A percentile compares a stretch with the other conserved stretches of the same genome.
phyloP scores from a whole-genome alignment of 1,140 invertebrate genomes.

The Leptopilina boulardi region DNA sequence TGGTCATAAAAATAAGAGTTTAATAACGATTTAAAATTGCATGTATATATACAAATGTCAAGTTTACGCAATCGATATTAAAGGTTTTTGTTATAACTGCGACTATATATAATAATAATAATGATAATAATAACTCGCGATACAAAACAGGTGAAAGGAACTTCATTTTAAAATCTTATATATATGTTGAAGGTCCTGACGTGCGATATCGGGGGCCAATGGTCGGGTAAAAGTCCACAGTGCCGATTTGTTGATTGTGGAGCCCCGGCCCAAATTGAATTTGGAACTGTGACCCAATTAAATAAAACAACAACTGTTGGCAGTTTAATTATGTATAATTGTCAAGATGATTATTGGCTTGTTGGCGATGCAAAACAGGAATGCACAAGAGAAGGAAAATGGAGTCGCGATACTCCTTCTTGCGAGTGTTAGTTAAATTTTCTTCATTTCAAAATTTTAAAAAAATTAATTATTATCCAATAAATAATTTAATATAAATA shows the following conservation, averaged over 20 bases:
- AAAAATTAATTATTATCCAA: slow-evolving; percentile 44
- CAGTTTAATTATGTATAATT: slow-evolving; percentile 86
- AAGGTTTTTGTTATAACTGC: not conserved
- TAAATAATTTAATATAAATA: too few relatives aligned
- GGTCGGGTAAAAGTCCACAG: slow-evolving; percentile 86
- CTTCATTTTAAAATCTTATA: slow-evolving; percentile 53
- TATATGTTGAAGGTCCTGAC: slow-evolving; percentile 80
- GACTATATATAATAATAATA: too few relatives aligned
- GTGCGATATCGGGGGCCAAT: slow-evolving; percentile 88
- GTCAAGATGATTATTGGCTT: slow-evolving; percentile 89
- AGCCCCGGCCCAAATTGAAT: slow-evolving; percentile 84
- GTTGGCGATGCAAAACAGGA: slow-evolving; percentile 82
- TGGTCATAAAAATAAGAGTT: not conserved
- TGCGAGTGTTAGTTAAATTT: slow-evolving; percentile 85
- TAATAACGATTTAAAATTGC: not conserved
- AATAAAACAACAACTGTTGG: slow-evolving; percentile 89
- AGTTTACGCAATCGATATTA: slow-evolving; percentile 21
- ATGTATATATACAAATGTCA: not conserved
- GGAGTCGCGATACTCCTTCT: slow-evolving; percentile 89
- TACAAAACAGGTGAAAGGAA: slow-evolving; percentile 49
- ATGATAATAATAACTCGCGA: not conserved
- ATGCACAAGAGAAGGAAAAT: slow-evolving; percentile 89
- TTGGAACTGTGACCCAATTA: slow-evolving; percentile 83
- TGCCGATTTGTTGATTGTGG: slow-evolving; percentile 94
- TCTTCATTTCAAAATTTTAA: slow-evolving; percentile 30